A percentile compares a stretch with the other conserved stretches of the same genome.
These are phyloP conservation scores for Leiothrix lutea DNA, from an alignment of 2,113 vertebrate genomes.

Conservation along the genomic window DNA sequence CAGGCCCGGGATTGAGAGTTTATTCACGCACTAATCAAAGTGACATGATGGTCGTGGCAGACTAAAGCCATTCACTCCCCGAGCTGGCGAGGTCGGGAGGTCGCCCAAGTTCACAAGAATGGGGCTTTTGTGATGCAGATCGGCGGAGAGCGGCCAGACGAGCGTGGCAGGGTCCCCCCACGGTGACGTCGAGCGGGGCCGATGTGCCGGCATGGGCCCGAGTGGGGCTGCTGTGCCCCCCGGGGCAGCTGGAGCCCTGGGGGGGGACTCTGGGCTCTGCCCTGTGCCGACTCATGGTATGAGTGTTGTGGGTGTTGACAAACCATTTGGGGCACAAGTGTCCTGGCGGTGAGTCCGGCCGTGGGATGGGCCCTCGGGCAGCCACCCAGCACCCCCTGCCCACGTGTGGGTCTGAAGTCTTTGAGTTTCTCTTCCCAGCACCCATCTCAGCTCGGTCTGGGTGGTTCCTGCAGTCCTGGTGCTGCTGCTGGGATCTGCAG, in stretches of 20 bases:
- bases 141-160: conserved; percentile 4
- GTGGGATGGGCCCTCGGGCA: fast-evolving
- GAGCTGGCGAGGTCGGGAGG: conserved; percentile 81
- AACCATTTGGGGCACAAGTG: fast-evolving
- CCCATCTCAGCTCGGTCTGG: fast-evolving
- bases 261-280: neutral
- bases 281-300: fast-evolving
- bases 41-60: conserved; percentile 76
- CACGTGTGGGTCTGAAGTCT: fast-evolving
- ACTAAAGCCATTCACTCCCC: conserved; percentile 83
- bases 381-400: neutral
- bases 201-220: neutral
- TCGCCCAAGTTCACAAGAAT: conserved; percentile 84
- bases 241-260: neutral
- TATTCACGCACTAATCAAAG: conserved; percentile 73
- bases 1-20: conserved; percentile 65
- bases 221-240: neutral
- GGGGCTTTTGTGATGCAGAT: conserved; percentile 88
- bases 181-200: neutral
- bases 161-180: conserved; percentile 20
- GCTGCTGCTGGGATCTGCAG: neutral
- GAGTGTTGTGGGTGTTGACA: fast-evolving
- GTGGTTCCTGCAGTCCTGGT: neutral
- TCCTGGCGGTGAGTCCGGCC: neutral
- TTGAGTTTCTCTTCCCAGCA: fast-evolving